Evolutionary conservation across 53 echinoderm and acorn worm genomes (phyloP), one percentile per base, ranked within the genome.

Genomic region (Astropecten irregularis): DNA sequence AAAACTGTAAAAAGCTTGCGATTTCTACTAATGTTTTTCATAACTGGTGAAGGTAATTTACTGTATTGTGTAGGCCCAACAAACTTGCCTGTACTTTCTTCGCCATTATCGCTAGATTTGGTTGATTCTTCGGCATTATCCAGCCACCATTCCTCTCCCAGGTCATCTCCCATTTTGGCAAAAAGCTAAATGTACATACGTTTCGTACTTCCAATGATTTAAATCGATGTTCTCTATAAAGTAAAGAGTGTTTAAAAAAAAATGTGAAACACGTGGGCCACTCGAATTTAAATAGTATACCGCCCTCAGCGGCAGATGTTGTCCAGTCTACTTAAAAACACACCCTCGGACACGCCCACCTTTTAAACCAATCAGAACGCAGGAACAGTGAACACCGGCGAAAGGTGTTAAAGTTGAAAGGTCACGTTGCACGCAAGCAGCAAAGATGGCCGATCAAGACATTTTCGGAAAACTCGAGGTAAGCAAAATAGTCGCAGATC

Each of bases 91-190:
- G 20, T 31, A n/a, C 49, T 54, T 33, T 61, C 63, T 31, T 46
- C 48, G 9, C 55, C 84, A 20, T 85, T 61, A 31, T 66, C 69
- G 42, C 60, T 59, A 13, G 54, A n/a, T 46, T 85, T 44, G 42
- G 85, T 29, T 37, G 56, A 31, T 55, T 83, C 68, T 36, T 36
- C 68, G 21, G 77, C 21, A 11, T 48, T 50, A 34, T 83, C 77
- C 11, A 55, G 25, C 89, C 89, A 89, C 89, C 89, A 89, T 30
- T 89, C 89, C 15, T 89, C 84, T 25, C 77, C 89, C 33, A 89
- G 51, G 71, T 89, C 84, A 56, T 89, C 89, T 11, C 76, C 89
- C 89, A 89, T 89, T 76, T 37, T 83, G 49, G 9, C 1, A 67
- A 58, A n/a, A 58, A n/a, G n/a, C n/a, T 11, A 58, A 21, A 7